A percentile compares a stretch with the other conserved stretches of the same genome.
These are phyloP conservation scores for Varecia variegata DNA, from an alignment of 2,797 vertebrate species.

Conservation along the genomic window DNA sequence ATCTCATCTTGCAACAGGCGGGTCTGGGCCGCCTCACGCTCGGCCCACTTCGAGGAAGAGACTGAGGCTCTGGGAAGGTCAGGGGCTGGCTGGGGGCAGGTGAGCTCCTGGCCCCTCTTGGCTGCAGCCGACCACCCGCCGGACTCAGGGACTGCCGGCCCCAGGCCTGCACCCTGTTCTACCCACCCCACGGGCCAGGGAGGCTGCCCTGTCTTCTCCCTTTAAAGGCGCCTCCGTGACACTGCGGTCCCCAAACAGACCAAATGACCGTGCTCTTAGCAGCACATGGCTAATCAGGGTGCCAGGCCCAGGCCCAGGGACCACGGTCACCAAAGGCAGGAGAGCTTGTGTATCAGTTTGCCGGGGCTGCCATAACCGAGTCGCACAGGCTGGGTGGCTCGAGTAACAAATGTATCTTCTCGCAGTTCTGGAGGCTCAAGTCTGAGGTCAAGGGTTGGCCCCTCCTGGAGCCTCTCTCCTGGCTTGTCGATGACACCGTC, in stretches of 20 bases:
- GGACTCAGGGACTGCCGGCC: not conserved
- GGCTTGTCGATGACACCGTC: not conserved
- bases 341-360: not conserved
- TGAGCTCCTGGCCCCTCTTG: not conserved
- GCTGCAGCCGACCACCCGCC: not conserved
- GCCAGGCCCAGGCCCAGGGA: no score
- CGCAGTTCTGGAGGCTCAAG: not conserved
- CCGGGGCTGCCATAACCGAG: not conserved
- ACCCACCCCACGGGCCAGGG: accelerated
- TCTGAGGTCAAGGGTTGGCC: not conserved
- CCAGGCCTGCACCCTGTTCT: not conserved
- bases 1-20: not conserved
- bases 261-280: not conserved
- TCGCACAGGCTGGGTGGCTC: not conserved
- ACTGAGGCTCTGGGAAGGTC: not conserved
- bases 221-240: not conserved
- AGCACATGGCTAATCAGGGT: accelerated
- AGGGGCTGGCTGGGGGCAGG: not conserved
- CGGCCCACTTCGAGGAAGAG: not conserved
- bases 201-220: accelerated
- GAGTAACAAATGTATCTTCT: not conserved
- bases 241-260: not conserved
- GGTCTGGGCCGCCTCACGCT: no score
- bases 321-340: not conserved
- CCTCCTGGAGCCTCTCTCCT: not conserved